Evolutionary conservation across 1,140 invertebrate genomes (phyloP).

Genomic region (Carcinoscorpius rotundicauda): DNA sequence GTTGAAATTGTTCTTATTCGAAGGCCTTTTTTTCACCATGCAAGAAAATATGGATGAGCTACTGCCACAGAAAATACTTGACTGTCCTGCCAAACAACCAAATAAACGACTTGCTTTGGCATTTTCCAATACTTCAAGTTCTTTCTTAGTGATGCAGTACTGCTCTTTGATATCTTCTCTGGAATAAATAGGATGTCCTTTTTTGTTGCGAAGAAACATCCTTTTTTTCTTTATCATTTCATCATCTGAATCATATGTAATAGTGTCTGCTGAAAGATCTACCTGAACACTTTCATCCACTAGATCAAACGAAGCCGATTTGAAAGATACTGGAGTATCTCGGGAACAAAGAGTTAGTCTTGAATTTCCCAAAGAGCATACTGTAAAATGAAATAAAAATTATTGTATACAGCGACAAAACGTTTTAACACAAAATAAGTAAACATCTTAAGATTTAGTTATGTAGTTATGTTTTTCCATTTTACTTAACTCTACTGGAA

Average conservation of each 20-base stretch:
- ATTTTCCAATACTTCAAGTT: constrained; percentile 53
- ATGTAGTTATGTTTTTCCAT: too few relatives aligned
- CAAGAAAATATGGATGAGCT: constrained; percentile 60
- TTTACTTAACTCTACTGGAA: too few relatives aligned
- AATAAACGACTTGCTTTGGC: constrained; percentile 50
- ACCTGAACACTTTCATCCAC: constrained; percentile 22
- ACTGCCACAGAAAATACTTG: constrained; percentile 42
- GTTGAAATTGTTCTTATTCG: constrained; percentile 50
- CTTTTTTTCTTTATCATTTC: constrained; percentile 23
- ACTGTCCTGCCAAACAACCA: constrained; percentile 64
- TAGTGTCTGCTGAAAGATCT: constrained; percentile 24
- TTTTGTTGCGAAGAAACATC: constrained; percentile 27
- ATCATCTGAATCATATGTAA: constrained; percentile 28
- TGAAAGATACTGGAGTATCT: constrained; percentile 13
- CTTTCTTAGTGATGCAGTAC: constrained; percentile 83
- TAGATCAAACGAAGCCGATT: constrained; percentile 8
- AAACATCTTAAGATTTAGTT: too few relatives aligned
- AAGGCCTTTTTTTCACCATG: constrained; percentile 46
- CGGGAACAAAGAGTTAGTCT: constrained; percentile 16
- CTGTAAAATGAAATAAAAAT: not conserved
- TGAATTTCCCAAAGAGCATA: constrained; percentile 5
- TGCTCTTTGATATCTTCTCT: constrained; percentile 77
- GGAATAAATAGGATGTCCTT: constrained; percentile 57
- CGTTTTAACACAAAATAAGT: not conserved
- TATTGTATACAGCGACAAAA: not conserved